Evolutionary conservation across 1,140 invertebrate genomes (phyloP).

Genomic region (Druon quercuslanigerum): DNA sequence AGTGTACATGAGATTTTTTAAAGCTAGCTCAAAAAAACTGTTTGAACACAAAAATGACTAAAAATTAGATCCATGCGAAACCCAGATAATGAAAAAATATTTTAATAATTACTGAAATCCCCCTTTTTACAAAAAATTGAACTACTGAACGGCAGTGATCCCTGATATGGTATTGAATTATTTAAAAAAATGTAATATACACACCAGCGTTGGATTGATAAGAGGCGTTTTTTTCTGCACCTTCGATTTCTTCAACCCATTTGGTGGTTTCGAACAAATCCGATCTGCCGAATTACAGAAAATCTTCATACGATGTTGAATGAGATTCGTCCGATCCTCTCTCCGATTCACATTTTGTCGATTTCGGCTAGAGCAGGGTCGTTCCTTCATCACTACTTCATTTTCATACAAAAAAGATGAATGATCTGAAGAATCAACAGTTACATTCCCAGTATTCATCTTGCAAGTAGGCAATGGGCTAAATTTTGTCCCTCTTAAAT

Average conservation of each 20-base stretch:
- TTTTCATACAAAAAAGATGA: neutral
- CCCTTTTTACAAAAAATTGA: no score
- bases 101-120: no score
- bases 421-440: neutral
- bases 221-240: neutral
- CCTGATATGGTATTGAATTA: no score
- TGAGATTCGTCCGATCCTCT: neutral
- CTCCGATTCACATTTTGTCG: neutral
- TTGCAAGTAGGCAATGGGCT: neutral
- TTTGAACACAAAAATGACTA: no score
- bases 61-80: no score
- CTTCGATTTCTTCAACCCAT: neutral
- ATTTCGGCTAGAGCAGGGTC: neutral
- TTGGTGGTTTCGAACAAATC: neutral
- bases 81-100: no score
- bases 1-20: no score
- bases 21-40: no score
- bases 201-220: neutral
- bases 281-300: neutral
- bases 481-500: no score
- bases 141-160: no score
- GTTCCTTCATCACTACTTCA: neutral
- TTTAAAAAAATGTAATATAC: neutral
- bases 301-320: neutral
- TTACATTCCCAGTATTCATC: neutral